A percentile compares a stretch with the other conserved stretches of the same genome.
These are phyloP conservation scores for Acropternis orthonyx DNA, from an alignment of 2,797 vertebrate genomes.

Conservation along the genomic window DNA sequence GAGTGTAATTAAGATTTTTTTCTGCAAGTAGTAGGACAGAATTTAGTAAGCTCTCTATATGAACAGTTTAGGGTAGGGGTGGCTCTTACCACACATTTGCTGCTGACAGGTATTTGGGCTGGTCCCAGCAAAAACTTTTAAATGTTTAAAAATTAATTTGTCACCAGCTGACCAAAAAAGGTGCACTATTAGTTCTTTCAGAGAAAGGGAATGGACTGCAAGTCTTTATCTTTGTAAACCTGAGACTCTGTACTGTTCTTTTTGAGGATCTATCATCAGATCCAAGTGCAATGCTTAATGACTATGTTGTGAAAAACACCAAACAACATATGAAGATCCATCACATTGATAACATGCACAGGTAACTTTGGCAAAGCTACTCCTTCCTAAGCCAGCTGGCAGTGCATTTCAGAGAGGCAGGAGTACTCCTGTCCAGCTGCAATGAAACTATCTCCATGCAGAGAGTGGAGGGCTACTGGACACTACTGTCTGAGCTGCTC, in stretches of 20 bases:
- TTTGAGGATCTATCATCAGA: background rate
- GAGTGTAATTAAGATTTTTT: constrained; percentile 17
- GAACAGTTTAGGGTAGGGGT: background rate
- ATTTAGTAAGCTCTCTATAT: background rate
- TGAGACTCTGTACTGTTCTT: background rate
- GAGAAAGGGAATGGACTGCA: background rate
- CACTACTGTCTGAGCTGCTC: background rate
- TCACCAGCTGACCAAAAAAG: background rate
- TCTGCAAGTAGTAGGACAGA: background rate
- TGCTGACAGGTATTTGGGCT: background rate
- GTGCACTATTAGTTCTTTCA: background rate
- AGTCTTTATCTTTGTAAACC: background rate
- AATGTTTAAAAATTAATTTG: background rate
- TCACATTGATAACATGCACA: fast-evolving
- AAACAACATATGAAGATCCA: background rate
- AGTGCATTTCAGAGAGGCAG: background rate
- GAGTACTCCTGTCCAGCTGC: background rate
- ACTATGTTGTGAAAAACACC: background rate
- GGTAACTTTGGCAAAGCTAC: background rate
- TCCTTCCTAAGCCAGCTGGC: background rate
- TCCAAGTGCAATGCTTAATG: background rate
- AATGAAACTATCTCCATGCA: fast-evolving
- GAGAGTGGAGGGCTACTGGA: background rate
- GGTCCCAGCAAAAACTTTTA: background rate
- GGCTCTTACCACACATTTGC: background rate